Evolutionary conservation across 64 coral and sea anemone species (phyloP).

Genomic region (Hydrozoanthus tunicans): DNA sequence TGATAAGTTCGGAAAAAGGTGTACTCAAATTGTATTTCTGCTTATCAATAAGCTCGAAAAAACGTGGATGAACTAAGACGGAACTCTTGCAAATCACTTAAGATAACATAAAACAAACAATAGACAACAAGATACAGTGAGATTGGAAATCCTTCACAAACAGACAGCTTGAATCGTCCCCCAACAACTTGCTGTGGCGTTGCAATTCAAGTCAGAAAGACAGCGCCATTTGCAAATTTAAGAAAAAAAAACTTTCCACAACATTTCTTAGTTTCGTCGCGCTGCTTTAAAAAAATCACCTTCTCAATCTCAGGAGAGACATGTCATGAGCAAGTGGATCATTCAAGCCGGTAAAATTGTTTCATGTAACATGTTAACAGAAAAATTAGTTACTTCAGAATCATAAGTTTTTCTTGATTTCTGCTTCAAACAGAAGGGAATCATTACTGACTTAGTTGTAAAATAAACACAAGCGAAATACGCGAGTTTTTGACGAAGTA

Average conservation of each 20-base stretch:
- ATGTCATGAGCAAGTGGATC: no score
- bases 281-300: not conserved
- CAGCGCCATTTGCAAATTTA: not conserved
- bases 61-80: not conserved
- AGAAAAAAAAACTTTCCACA: not conserved
- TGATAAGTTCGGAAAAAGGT: no score
- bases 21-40: not conserved
- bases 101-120: not conserved
- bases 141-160: not conserved
- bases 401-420: no score
- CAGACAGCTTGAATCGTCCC: not conserved
- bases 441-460: no score
- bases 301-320: no score
- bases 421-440: no score
- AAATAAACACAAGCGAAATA: no score
- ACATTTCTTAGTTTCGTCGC: not conserved
- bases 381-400: no score
- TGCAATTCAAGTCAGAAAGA: slow-evolving; percentile 6
- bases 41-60: not conserved
- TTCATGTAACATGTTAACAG: no score
- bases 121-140: not conserved
- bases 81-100: not conserved
- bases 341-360: no score
- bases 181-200: slow-evolving; percentile 11
- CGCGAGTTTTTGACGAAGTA: no score